Conservation (phyloP, 2,113 vertebrate species). For the Capra hircus region DNA sequence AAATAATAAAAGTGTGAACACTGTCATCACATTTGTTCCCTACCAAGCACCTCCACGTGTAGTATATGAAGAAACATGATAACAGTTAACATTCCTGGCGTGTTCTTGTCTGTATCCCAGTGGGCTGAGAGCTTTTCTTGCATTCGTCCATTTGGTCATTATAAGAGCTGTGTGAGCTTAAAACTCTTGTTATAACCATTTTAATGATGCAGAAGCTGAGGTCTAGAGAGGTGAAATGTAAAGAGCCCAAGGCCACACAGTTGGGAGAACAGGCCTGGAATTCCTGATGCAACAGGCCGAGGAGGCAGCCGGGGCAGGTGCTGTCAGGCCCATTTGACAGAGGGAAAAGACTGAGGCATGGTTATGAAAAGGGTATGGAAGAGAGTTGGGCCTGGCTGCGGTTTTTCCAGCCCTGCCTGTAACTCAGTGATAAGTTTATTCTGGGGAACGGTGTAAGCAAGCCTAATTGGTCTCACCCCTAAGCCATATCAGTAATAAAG, state of each 20-base stretch:
- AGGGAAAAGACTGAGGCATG: neutral
- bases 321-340: neutral
- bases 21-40: neutral
- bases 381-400: neutral
- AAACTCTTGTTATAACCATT: neutral
- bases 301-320: neutral
- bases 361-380: neutral
- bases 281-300: too few relatives aligned
- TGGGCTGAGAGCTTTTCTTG: neutral
- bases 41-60: neutral
- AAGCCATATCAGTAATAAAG: neutral
- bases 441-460: neutral
- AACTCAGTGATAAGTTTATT: neutral
- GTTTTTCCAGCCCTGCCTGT: neutral
- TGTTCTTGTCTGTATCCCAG: accelerated
- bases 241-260: accelerated
- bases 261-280: neutral
- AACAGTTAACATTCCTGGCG: neutral
- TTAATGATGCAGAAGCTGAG: neutral
- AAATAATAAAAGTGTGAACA: neutral
- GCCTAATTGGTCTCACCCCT: neutral
- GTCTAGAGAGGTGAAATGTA: neutral
- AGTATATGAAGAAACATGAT: accelerated
- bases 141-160: accelerated
- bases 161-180: neutral